Base-by-base conservation (phyloP, 2,113 vertebrate species). In the Menura novaehollandiae region DNA sequence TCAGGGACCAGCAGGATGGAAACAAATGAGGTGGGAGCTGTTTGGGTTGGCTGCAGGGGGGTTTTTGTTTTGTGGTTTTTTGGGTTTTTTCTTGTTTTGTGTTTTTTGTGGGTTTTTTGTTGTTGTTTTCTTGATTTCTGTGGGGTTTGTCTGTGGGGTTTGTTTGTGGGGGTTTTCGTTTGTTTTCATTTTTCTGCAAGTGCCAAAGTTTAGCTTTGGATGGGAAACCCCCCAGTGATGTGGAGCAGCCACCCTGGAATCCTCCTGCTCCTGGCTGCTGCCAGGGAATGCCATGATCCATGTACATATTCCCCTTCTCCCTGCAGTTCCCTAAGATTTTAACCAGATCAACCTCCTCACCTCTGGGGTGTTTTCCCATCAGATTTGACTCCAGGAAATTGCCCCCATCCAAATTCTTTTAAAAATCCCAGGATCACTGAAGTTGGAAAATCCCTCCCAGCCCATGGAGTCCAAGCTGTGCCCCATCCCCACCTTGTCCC, bases 391-490 rank as follows among this genome's bases (percentile, higher is more conserved):
- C 12, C 33, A 30, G 20, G 12, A 55, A 56, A 80, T 4, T 20
- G 10, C 33, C 51, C 19, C 16, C 63, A 56, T 8, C 27, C 56
- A 21, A 39, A 81, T 17, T 24, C 15, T 56, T 47, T 46, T 39
- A 5, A 80, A 80, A 56, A 56, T 13, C n/a, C n/a, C 63, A 26
- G 10, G 0, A 21, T 32, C 51, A 0, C 10, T 3, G 39, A 24
- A 20, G 33, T 2, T 35, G 76, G 49, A 15, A 44, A 79, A 55
- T 0, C 26, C 15, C 24, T 66, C 39, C 39, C 15, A 15, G 49
- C 1, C 10, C 75, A 43, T 2, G 0, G 0, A 43, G 47, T 1
- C 10, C 37, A 1, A 10, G 0, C 47, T 64, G 47, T n/a, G 32
- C 18, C 47, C 2, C 0, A 6, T 52, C 8, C 30, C 30, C 75